phyloP scores from a whole-genome alignment of 2,113 vertebrate genomes.

The Gallinago paraguaiae region DNA sequence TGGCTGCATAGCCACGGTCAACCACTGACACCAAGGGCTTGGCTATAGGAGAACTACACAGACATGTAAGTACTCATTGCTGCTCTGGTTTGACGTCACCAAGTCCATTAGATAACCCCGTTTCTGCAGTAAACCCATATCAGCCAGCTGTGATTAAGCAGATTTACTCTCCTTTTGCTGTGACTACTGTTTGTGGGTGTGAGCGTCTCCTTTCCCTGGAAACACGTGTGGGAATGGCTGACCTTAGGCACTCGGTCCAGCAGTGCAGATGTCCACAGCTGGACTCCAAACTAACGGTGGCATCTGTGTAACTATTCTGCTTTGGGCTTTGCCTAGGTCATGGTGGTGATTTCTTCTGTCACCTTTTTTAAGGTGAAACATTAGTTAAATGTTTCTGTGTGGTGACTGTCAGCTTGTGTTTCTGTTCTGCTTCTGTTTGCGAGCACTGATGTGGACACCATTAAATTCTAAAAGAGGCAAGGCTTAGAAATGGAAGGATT shows the following conservation, averaged over 20 bases:
- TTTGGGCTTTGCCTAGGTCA: neutral
- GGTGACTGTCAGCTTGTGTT: neutral
- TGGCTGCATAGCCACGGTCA: neutral
- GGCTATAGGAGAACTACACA: neutral
- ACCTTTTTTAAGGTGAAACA: neutral
- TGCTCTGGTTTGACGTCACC: neutral
- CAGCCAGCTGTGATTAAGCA: conserved; percentile 29
- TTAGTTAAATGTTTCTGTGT: neutral
- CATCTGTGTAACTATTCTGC: neutral
- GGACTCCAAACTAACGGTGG: neutral
- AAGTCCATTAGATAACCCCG: conserved; percentile 42
- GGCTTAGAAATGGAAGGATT: conserved; percentile 2
- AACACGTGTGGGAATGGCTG: neutral
- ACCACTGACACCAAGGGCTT: neutral
- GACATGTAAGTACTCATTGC: neutral
- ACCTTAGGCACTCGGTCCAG: neutral
- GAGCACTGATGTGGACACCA: neutral
- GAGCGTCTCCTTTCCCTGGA: neutral
- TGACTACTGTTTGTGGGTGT: neutral
- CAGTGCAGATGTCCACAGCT: neutral
- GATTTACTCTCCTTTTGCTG: conserved; percentile 31
- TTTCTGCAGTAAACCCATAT: neutral
- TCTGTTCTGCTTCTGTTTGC: neutral
- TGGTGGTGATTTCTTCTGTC: neutral
- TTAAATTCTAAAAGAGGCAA: neutral